A percentile compares a stretch with the other conserved stretches of the same genome.
Evolutionary conservation across 2,888 invertebrate genomes (phyloP).

Genomic region (Hirtodrosophila cameraria): DNA sequence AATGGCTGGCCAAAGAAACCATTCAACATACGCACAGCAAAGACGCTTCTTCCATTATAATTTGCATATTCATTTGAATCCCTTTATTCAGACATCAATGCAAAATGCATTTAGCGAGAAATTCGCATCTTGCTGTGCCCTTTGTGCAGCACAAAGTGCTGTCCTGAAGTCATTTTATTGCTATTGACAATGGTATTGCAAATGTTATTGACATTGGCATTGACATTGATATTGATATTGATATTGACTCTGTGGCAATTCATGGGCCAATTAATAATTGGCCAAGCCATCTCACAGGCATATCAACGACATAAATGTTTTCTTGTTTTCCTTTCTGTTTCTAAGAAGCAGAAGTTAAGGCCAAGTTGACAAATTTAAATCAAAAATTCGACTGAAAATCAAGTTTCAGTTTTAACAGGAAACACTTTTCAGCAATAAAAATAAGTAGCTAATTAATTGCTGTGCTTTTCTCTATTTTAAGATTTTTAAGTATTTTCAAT

Average conservation of each 20-base stretch:
- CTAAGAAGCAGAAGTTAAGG: too few species aligned
- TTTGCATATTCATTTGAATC: not conserved
- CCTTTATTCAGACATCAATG: slow-evolving; percentile 27
- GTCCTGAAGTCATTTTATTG: not conserved
- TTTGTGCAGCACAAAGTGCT: slow-evolving; percentile 6
- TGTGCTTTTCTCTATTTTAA: too few species aligned
- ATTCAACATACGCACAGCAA: slow-evolving; percentile 9
- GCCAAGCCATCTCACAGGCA: not conserved
- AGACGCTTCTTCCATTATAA: not conserved
- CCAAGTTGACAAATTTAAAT: too few species aligned
- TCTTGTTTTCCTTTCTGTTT: too few species aligned
- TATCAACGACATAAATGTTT: too few species aligned
- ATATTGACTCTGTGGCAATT: slow-evolving; percentile 5
- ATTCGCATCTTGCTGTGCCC: slow-evolving; percentile 4
- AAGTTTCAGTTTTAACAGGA: too few species aligned
- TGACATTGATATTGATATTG: not conserved
- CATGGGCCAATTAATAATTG: slow-evolving; percentile 37
- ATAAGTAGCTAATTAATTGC: too few species aligned
- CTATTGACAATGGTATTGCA: too few species aligned
- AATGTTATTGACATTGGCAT: not conserved
- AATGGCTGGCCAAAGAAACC: slow-evolving; percentile 27
- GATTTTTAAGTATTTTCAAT: too few species aligned
- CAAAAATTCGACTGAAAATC: too few species aligned
- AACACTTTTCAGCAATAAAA: too few species aligned
- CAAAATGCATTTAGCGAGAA: slow-evolving; percentile 2